Evolutionary conservation across 1,140 invertebrate genomes (phyloP), one percentile per base, ranked within the genome.

Genomic region (Diprion similis): DNA sequence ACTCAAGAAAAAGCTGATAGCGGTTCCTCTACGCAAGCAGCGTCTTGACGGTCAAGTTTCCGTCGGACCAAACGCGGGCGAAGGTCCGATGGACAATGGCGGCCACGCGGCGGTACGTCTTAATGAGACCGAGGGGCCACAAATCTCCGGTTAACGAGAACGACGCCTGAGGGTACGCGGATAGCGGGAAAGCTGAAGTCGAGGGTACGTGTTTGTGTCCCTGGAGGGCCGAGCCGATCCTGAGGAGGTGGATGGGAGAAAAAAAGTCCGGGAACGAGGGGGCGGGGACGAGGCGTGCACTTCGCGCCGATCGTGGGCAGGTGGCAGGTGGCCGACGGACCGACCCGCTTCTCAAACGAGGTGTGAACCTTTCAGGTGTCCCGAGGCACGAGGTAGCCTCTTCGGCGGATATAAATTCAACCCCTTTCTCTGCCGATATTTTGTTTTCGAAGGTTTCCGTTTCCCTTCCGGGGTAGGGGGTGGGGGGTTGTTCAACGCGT

Each of bases 141-240:
- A 59, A 59, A 59, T 59, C 51, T 59, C 51, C n/a, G 51, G 51
- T 59, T 59, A 59, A 59, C 51, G 51, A 59, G 51, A 15, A 59
- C 11, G 11, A 9, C 51, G 51, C 51, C 51, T 9, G n/a, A 17
- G 51, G 51, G 24, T 37, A 37, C 24, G 24, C 24, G 24, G 24
- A 37, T 1, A 37, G 6, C 24, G 24, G 24, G 24, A 37, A 37
- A 37, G 1, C 24, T 6, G 24, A 6, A 37, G 24, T 37, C 2
- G 24, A 37, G 24, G 24, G 24, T 37, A 37, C 24, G 24, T 37
- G 24, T 37, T 37, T 37, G 24, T 37, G 24, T 37, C 24, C 24
- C 24, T 37, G 24, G 24, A 37, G 24, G 24, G 24, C 24, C 2
- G 6, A 37, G 24, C 24, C 24, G 24, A 37, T 37, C 24, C 24